Evolutionary conservation across 2,113 vertebrate genomes (phyloP).

Genomic region (Xerus inauris): DNA sequence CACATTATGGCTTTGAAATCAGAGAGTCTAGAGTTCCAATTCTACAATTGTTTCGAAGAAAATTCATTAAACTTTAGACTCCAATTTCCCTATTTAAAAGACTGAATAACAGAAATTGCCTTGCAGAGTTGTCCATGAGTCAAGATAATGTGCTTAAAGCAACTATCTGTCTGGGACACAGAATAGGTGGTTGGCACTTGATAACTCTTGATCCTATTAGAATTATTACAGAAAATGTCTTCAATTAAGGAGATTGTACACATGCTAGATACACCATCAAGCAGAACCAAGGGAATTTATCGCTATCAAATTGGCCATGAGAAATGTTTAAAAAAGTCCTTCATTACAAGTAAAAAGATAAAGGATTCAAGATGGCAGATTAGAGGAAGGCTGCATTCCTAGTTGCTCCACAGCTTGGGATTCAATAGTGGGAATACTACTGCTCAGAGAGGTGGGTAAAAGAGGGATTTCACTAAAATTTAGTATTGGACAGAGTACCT

Average conservation of each 20-base stretch:
- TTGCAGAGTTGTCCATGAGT: neutral
- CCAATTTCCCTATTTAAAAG: neutral
- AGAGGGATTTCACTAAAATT: too few relatives aligned
- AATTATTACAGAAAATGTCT: neutral
- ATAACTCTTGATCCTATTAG: neutral
- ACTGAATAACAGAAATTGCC: neutral
- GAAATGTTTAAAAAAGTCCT: too few relatives aligned
- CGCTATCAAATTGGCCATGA: too few relatives aligned
- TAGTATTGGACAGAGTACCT: too few relatives aligned
- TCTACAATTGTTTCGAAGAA: neutral
- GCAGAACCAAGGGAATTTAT: too few relatives aligned
- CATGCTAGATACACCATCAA: too few relatives aligned
- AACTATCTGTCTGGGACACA: neutral
- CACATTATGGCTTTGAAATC: neutral
- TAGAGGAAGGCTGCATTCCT: too few relatives aligned
- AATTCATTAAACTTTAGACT: neutral
- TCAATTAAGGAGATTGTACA: neutral
- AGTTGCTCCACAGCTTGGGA: too few relatives aligned
- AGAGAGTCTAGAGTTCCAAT: neutral
- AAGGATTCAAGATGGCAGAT: too few relatives aligned
- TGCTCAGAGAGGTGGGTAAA: too few relatives aligned
- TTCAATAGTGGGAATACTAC: too few relatives aligned
- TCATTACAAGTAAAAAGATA: too few relatives aligned
- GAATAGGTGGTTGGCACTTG: neutral
- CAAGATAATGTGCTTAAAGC: neutral